A percentile compares a stretch with the other conserved stretches of the same genome.
These are phyloP conservation scores for Carassius gibelio DNA, from an alignment of 2,113 vertebrate genomes.

Conservation along the genomic window DNA sequence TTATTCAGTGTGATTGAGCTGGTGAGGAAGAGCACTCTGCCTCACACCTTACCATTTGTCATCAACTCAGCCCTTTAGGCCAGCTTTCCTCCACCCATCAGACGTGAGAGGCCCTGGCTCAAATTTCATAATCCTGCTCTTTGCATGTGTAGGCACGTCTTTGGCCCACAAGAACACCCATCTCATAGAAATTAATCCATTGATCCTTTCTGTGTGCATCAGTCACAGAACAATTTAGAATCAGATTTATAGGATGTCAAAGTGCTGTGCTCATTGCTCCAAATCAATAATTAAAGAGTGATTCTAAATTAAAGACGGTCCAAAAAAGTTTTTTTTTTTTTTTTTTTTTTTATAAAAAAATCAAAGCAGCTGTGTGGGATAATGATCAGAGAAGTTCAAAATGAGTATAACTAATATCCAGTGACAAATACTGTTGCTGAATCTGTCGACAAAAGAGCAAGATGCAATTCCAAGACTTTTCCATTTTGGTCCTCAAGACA, in stretches of 20 bases:
- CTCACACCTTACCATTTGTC: slow-evolving; percentile 71
- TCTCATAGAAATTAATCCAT: slow-evolving; percentile 85
- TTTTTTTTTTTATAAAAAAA: slow-evolving; percentile 7
- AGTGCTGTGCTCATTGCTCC: slow-evolving; percentile 71
- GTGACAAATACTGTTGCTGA: not conserved
- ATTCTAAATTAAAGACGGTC: slow-evolving; percentile 54
- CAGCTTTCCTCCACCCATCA: slow-evolving; percentile 57
- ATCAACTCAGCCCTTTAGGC: slow-evolving; percentile 67
- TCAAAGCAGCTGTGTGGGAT: not conserved
- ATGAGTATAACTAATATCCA: slow-evolving; percentile 6
- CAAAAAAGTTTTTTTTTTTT: not conserved
- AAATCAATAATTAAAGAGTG: slow-evolving; percentile 75
- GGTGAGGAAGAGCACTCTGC: slow-evolving; percentile 64
- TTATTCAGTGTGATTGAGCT: slow-evolving; percentile 72
- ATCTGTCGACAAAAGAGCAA: not conserved
- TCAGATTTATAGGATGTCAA: slow-evolving; percentile 79
- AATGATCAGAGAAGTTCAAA: slow-evolving; percentile 11
- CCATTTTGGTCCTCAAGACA: not conserved
- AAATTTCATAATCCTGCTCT: slow-evolving; percentile 77
- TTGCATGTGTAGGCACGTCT: slow-evolving; percentile 84
- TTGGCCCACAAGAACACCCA: slow-evolving; percentile 69
- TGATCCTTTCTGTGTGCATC: slow-evolving; percentile 81
- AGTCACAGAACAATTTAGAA: slow-evolving; percentile 80
- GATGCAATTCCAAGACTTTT: not conserved
- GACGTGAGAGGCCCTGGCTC: slow-evolving; percentile 71